Percentiles rank a stretch among this genome's conserved stretches.
These are phyloP conservation scores for Acanthosepion pharaonis DNA, from an alignment of 2,888 invertebrate genomes.

Conservation along the genomic window DNA sequence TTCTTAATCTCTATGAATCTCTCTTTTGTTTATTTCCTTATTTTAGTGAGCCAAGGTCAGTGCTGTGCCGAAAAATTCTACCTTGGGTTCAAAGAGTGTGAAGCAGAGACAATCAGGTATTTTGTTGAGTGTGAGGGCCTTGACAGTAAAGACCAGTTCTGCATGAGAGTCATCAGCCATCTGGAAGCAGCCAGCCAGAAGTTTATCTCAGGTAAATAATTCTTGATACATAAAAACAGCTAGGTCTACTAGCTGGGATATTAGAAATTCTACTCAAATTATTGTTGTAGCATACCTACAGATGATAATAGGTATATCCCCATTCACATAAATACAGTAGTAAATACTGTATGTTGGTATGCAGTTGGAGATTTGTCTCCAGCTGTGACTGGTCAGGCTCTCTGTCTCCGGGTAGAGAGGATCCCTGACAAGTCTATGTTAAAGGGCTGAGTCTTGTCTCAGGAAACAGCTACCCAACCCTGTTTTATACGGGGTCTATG, in stretches of 20 bases:
- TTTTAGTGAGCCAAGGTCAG: constrained; percentile 47
- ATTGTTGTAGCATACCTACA: too few relatives aligned
- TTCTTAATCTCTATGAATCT: background rate
- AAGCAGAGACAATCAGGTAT: constrained; percentile 90
- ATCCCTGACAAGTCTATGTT: too few relatives aligned
- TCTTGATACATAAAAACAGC: background rate
- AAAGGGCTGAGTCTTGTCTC: too few relatives aligned
- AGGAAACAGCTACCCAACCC: too few relatives aligned
- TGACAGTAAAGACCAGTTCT: constrained; percentile 86
- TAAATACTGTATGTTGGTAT: too few relatives aligned
- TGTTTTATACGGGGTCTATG: too few relatives aligned
- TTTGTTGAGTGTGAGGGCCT: constrained; percentile 89
- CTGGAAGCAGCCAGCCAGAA: constrained; percentile 79
- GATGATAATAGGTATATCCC: too few relatives aligned
- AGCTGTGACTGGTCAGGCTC: too few relatives aligned
- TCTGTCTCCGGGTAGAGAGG: too few relatives aligned
- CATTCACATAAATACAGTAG: too few relatives aligned
- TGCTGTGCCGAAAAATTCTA: constrained; percentile 79
- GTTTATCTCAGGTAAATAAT: constrained; percentile 52
- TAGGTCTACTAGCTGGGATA: background rate
- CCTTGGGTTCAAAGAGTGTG: constrained; percentile 92
- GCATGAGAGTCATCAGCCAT: constrained; percentile 86
- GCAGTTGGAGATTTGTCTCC: too few relatives aligned
- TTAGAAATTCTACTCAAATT: background rate
- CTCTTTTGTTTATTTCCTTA: background rate